Evolutionary conservation across 2,797 vertebrate species (phyloP).

Genomic region (Holocentrus rufus): DNA sequence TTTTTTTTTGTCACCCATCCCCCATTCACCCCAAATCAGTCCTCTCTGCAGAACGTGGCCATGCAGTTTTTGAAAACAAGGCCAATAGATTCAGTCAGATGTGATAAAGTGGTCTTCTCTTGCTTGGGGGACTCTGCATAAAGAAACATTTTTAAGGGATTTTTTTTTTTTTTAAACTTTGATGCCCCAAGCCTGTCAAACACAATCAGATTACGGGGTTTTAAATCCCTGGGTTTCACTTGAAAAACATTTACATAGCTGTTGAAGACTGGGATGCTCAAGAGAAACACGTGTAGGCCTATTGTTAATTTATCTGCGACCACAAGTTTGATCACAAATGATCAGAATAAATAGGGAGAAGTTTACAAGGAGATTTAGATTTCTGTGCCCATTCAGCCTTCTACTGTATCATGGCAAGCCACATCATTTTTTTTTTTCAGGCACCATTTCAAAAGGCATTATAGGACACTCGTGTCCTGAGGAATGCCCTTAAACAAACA

Average conservation of each 20-base stretch:
- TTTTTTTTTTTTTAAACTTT: conserved; percentile 60
- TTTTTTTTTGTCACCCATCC: conserved; percentile 11
- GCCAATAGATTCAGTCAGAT: conserved; percentile 70
- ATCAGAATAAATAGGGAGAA: not conserved
- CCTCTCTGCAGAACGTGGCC: conserved; percentile 60
- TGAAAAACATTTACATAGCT: conserved; percentile 25
- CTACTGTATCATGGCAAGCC: not conserved
- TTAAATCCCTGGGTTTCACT: conserved; percentile 51
- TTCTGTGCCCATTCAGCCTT: not conserved
- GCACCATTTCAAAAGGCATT: conserved; percentile 39
- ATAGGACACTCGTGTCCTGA: conserved; percentile 50
- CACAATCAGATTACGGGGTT: conserved; percentile 60
- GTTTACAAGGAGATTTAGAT: no score
- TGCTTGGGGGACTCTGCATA: conserved; percentile 66
- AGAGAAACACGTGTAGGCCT: conserved; percentile 19
- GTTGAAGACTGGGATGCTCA: conserved; percentile 28
- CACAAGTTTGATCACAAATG: conserved; percentile 37
- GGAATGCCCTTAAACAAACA: conserved; percentile 66
- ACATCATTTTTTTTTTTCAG: no score
- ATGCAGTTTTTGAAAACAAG: conserved; percentile 64
- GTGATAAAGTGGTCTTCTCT: conserved; percentile 69
- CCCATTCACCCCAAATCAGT: conserved; percentile 52
- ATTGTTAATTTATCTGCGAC: conserved; percentile 24
- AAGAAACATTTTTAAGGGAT: conserved; percentile 66
- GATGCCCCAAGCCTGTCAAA: conserved; percentile 60